phyloP scores from a whole-genome alignment of 2,113 vertebrate species.

The Dendrocopos noguchii region DNA sequence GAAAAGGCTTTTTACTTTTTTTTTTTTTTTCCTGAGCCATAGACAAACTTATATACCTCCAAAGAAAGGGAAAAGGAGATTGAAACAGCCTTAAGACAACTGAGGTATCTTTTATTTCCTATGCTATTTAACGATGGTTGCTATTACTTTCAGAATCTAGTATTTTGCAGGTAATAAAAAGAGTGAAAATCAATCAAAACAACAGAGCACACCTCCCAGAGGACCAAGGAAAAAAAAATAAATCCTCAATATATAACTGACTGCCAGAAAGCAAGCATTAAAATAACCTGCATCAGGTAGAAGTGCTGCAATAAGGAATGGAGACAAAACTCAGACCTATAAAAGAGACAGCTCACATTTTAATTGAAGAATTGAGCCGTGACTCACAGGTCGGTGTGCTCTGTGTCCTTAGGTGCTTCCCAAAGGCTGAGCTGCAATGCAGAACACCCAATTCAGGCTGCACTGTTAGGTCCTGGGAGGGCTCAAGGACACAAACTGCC shows the following conservation, averaged over 20 bases:
- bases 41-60: conserved; percentile 34
- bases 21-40: not conserved
- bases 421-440: conserved; percentile 4
- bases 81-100: conserved; percentile 67
- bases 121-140: conserved; percentile 62
- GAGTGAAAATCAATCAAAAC: conserved; percentile 74
- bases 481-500: conserved; percentile 23
- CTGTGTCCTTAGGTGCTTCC: not conserved
- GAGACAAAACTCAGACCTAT: conserved; percentile 44
- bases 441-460: not conserved
- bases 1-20: not conserved
- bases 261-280: conserved; percentile 65
- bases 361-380: conserved; percentile 58
- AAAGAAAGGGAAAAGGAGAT: conserved; percentile 44
- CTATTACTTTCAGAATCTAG: conserved; percentile 72
- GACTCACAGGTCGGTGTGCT: not conserved
- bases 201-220: conserved; percentile 64
- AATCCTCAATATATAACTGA: conserved; percentile 56
- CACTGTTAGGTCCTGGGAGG: not conserved
- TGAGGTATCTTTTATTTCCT: conserved; percentile 63
- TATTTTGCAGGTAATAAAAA: conserved; percentile 75
- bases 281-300: conserved; percentile 58
- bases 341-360: conserved; percentile 59
- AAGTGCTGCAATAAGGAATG: conserved; percentile 38
- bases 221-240: conserved; percentile 26